These are phyloP conservation scores for Megaleporinus macrocephalus DNA, from an alignment of 2,113 vertebrate genomes.

Conservation along the genomic window DNA sequence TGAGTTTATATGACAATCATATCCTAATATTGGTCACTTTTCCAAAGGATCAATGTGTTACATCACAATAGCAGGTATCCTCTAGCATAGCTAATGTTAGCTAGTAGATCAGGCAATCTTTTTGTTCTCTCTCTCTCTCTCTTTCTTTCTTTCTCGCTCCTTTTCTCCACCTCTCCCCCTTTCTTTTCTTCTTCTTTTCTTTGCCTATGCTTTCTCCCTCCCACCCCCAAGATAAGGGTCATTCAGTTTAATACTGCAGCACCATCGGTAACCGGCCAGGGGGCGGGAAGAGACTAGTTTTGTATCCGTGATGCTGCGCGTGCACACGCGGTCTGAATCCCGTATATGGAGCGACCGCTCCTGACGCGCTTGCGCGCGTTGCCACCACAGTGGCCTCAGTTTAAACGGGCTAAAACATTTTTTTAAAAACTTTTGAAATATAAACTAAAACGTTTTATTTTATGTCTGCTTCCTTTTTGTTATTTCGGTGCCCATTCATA, in stretches of 20 bases:
- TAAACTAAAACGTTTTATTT: too few relatives aligned
- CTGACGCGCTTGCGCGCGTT: too few relatives aligned
- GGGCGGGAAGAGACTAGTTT: conserved; percentile 23
- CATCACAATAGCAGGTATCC: too few relatives aligned
- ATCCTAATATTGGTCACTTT: too few relatives aligned
- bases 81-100: not conserved
- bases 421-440: too few relatives aligned
- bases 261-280: conserved; percentile 14
- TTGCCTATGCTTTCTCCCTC: not conserved
- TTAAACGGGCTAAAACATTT: not conserved
- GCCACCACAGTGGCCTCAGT: not conserved
- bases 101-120: not conserved
- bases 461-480: not conserved
- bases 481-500: not conserved
- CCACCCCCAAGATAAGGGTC: not conserved
- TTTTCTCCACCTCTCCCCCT: too few relatives aligned
- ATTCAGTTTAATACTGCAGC: conserved; percentile 27
- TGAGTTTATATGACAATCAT: not conserved
- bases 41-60: not conserved
- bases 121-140: not conserved
- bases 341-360: not conserved
- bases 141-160: too few relatives aligned
- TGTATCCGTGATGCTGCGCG: not conserved
- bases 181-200: not conserved
- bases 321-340: not conserved